Evolutionary conservation across 2,113 vertebrate genomes (phyloP), one percentile per base, ranked within the genome.

Genomic region (Albula glossodonta): DNA sequence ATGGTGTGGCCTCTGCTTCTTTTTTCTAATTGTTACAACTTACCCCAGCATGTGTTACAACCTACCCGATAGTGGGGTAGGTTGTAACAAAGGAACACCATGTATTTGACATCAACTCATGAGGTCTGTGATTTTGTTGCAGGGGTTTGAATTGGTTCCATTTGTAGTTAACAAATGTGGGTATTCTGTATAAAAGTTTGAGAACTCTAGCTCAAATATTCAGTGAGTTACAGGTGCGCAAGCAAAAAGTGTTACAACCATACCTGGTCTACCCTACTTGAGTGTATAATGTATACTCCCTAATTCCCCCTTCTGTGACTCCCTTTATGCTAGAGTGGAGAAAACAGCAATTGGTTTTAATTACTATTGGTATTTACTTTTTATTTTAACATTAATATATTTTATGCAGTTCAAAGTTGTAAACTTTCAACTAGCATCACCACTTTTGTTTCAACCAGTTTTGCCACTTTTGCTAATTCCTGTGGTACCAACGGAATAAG

Each of bases 141-240:
- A 70, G 60, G 70, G 82, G 31, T 83, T 66, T 70, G 56, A 83
- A 48, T 83, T 66, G 82, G 74, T 78, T n/a, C 74, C n/a, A 41
- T 78, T 83, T 66, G 82, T 83, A 83, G 31, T 22, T n/a, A 83
- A 83, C 56, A 66, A 83, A 83, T 70, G 82, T 83, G 57, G 82
- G 74, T 78, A 19, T 4, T 48, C 50, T 66, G 15, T 56, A 78
- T 77, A 79, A 31, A 83, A 17, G 77, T 79, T 85, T 78, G 51
- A 78, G 49, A 78, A 79, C 84, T 85, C 77, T 53, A 84, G 51
- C 74, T 78, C 70, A 53, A 77, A 49, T 51, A 85, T 78, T 52
- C 84, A 85, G 31, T 9, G 78, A 85, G 78, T 41, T 57, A 57
- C 53, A 19, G 2, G 74, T 78, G 74, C n/a, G 5, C 9, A 78